Evolutionary conservation across 2,888 invertebrate genomes (phyloP), one percentile per base, ranked within the genome.

Genomic region (Ctenicera cuprea): DNA sequence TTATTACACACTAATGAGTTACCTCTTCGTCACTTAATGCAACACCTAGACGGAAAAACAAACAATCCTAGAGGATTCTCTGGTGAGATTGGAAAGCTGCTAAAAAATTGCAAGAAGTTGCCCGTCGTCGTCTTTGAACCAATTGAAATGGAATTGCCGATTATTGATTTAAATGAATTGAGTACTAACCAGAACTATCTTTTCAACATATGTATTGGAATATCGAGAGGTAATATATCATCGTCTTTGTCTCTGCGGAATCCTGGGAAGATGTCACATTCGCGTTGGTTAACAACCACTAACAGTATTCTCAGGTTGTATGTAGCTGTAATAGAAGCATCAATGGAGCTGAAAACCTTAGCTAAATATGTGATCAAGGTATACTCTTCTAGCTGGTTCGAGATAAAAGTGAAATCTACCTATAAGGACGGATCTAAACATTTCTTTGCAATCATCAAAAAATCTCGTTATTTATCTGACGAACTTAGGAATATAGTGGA

Each of bases 41-140:
- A 59, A 59, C 9, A 59, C 59, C 20, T 59, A 59, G 38, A 37
- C 38, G 37, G 33, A 59, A 59, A 59, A 37, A 18, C 37, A 59
- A 38, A 59, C n/a, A n/a, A n/a, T n/a, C n/a, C n/a, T n/a, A n/a
- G n/a, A n/a, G 14, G 59, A 59, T 37, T 9, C 20, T 22, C 16
- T 14, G 48, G 11, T 7, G 48, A 5, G 16, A 43, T 43, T 43
- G 43, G 14, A 43, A 16, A 43, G 8, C 1, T 43, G 43, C 22
- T 26, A 52, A 26, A 52, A 52, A 26, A 52, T 50, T 50, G 50
- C 50, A 5, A 5, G 22, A 22, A n/a, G n/a, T n/a, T 18, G 50
- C 16, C 20, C 22, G 16, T 50, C 20, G 26, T 3, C 26, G 3
- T 26, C 22, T 52, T 52, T 26, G 26, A 26, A 26, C 22, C 52